A percentile compares a stretch with the other conserved stretches of the same genome.
These are phyloP conservation scores for Tethea ocularis DNA, from an alignment of 2,888 invertebrate species.

Conservation along the genomic window DNA sequence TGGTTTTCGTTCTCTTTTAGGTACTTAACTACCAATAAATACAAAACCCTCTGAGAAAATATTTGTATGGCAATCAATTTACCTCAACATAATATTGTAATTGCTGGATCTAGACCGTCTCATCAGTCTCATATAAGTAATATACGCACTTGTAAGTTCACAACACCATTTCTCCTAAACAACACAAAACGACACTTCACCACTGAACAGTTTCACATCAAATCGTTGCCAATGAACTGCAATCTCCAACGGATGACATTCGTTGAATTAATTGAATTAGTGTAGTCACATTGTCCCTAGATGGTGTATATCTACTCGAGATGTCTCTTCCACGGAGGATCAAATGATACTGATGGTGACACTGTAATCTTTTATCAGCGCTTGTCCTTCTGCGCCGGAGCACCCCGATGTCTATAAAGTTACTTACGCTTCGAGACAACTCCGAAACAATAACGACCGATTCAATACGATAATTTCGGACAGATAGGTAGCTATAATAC, in stretches of 20 bases:
- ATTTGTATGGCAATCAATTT: slow-evolving; percentile 17
- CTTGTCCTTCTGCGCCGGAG: slow-evolving; percentile 52
- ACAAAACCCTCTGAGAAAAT: not conserved
- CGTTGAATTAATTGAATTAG: slow-evolving; percentile 75
- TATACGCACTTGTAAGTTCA: slow-evolving; percentile 12
- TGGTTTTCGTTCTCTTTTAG: too few relatives aligned
- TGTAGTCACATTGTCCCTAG: not conserved
- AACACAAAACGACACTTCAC: slow-evolving; percentile 30
- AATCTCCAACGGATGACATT: slow-evolving; percentile 70
- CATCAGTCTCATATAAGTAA: slow-evolving; percentile 21
- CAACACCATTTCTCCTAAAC: slow-evolving; percentile 23
- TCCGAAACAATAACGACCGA: slow-evolving; percentile 63
- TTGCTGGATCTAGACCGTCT: slow-evolving; percentile 17
- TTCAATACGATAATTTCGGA: slow-evolving; percentile 50
- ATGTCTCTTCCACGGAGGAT: slow-evolving; percentile 62
- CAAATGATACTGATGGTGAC: slow-evolving; percentile 71
- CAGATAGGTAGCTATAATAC: slow-evolving; percentile 51
- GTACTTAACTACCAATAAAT: too few relatives aligned
- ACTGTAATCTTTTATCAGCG: slow-evolving; percentile 77
- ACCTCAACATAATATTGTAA: slow-evolving; percentile 52
- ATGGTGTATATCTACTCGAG: slow-evolving; percentile 26
- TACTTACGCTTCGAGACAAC: slow-evolving; percentile 27
- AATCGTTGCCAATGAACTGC: slow-evolving; percentile 31
- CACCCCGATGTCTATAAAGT: slow-evolving; percentile 51
- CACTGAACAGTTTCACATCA: slow-evolving; percentile 24